Conservation (phyloP, 1,140 invertebrate genomes). For the Chrysomallon squamiferum region DNA sequence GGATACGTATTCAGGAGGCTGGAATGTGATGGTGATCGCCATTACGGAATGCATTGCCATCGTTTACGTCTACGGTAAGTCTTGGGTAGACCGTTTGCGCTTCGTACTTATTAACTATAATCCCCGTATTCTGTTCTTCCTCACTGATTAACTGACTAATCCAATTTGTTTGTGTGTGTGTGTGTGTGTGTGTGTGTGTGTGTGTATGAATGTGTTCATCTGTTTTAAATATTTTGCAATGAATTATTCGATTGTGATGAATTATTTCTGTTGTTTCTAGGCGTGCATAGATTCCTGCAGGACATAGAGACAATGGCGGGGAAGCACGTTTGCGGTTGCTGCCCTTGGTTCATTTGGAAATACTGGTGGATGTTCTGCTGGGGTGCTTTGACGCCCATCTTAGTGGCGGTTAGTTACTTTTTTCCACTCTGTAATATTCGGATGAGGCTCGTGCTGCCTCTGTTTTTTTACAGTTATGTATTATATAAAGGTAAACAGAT, state of each 20-base stretch:
- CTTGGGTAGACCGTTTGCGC: too few species aligned
- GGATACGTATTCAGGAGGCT: conserved; percentile 87
- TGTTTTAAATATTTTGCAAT: too few species aligned
- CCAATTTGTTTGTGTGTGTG: too few species aligned
- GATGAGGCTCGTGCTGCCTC: too few species aligned
- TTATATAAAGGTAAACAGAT: too few species aligned
- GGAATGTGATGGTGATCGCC: conserved; percentile 82
- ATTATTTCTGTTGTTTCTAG: conserved; percentile 20
- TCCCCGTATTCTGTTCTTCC: too few species aligned
- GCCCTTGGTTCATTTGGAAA: conserved; percentile 33
- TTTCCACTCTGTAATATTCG: too few species aligned
- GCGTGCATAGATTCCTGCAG: conserved; percentile 43
- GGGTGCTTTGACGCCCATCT: conserved; percentile 35
- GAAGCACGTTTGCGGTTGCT: conserved; percentile 28
- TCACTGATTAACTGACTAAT: too few species aligned
- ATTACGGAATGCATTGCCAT: conserved; percentile 72
- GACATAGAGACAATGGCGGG: conserved; percentile 49
- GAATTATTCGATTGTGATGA: neutral
- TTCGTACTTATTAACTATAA: too few species aligned
- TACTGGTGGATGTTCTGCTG: conserved; percentile 45
- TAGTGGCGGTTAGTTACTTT: conserved; percentile 26
- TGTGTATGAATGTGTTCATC: too few species aligned
- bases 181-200: too few species aligned
- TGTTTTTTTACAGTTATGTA: too few species aligned
- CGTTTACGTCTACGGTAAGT: conserved; percentile 74